phyloP scores from a whole-genome alignment of 1,140 invertebrate genomes.

The Liolophura sinensis region DNA sequence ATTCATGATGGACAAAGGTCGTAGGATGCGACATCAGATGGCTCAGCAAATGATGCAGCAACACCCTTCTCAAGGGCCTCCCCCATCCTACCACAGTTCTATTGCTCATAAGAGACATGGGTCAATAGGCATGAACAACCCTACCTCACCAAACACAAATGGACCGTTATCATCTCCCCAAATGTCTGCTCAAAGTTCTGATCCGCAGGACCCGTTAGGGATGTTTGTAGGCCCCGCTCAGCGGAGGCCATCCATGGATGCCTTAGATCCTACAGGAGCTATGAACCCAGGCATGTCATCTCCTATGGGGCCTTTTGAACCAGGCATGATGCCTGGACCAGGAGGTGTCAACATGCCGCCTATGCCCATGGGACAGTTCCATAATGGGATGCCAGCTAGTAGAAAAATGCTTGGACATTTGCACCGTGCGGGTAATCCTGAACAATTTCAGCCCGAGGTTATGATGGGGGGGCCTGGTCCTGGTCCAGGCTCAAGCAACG shows the following conservation, averaged over 20 bases:
- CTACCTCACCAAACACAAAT: conserved; percentile 49
- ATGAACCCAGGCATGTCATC: too few species aligned
- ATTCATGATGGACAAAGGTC: conserved; percentile 51
- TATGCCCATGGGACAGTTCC: too few species aligned
- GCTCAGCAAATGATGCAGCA: conserved; percentile 27
- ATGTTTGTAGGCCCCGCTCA: conserved; percentile 16
- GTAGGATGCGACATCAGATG: conserved; percentile 48
- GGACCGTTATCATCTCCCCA: conserved; percentile 34
- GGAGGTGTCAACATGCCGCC: too few species aligned
- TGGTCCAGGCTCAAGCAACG: conserved; percentile 19
- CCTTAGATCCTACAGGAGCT: too few species aligned
- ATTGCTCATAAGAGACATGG: conserved; percentile 42
- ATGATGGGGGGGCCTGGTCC: conserved; percentile 26
- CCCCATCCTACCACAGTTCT: conserved; percentile 51
- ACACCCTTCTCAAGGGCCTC: conserved; percentile 27
- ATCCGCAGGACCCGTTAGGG: conserved; percentile 25
- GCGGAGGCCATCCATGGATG: conserved; percentile 8
- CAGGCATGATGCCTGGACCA: too few species aligned
- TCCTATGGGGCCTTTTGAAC: too few species aligned
- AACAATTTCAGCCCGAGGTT: conserved; percentile 49
- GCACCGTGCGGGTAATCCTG: conserved; percentile 52
- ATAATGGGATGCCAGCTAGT: too few species aligned
- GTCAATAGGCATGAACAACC: conserved; percentile 31
- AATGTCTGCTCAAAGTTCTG: conserved; percentile 26
- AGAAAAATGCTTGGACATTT: conserved; percentile 11